A percentile compares a stretch with the other conserved stretches of the same genome.
Conservation (phyloP, 2,113 vertebrate genomes). For the Nycticebus coucang region DNA sequence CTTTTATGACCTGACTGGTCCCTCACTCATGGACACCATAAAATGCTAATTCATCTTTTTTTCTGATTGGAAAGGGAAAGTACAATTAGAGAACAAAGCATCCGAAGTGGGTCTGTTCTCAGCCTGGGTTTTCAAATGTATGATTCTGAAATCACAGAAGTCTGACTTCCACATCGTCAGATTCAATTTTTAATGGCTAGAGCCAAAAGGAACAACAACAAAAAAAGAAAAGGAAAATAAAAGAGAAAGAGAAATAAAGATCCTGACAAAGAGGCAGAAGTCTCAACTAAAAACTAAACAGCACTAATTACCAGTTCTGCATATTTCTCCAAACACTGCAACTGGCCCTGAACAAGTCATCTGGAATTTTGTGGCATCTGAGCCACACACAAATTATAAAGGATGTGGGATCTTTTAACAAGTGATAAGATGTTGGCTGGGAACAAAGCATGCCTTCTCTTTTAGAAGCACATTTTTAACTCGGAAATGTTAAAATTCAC, state of each 20-base stretch:
- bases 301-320: not conserved
- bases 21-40: not conserved
- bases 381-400: not conserved
- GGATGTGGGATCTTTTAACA: not conserved
- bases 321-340: not conserved
- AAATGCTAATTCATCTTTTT: slow-evolving; percentile 36
- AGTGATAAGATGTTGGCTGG: not conserved
- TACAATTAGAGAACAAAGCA: slow-evolving; percentile 47
- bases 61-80: slow-evolving; percentile 28
- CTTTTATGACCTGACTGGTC: slow-evolving; percentile 19
- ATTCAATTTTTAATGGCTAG: not conserved
- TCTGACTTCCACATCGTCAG: not conserved
- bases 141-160: not conserved
- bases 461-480: not conserved
- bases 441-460: not conserved
- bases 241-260: not conserved
- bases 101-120: not conserved
- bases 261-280: not conserved
- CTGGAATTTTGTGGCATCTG: not conserved
- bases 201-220: not conserved
- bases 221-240: not conserved
- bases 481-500: slow-evolving; percentile 4
- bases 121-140: not conserved
- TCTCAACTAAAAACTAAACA: not conserved
- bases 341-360: not conserved